These are phyloP conservation scores for Pogoniulus pusillus DNA, from an alignment of 2,797 vertebrate genomes.

Conservation along the genomic window DNA sequence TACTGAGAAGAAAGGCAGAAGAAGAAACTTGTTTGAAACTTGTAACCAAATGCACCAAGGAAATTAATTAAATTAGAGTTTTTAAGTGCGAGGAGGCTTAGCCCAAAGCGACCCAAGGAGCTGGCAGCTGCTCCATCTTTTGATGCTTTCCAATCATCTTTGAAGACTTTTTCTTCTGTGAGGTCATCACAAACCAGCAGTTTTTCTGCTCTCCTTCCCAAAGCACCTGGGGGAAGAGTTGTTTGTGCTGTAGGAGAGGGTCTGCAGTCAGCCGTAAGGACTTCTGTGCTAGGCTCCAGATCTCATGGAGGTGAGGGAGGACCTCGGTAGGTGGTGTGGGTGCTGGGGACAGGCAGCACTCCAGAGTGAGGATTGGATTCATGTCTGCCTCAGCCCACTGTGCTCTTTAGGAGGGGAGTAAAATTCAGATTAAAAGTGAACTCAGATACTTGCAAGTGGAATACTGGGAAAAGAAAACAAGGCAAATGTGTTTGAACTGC, in stretches of 20 bases:
- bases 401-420: not conserved
- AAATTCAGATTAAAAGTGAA: not conserved
- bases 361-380: not conserved
- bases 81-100: conserved; percentile 30
- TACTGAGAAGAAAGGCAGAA: conserved; percentile 13
- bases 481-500: not conserved
- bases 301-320: not conserved
- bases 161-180: not conserved
- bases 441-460: not conserved
- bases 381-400: not conserved
- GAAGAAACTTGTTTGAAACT: conserved; percentile 34
- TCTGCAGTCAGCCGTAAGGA: not conserved
- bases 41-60: conserved; percentile 20
- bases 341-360: not conserved
- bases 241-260: not conserved
- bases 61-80: conserved; percentile 47
- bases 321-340: not conserved
- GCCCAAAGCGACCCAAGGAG: not conserved
- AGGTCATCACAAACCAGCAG: not conserved
- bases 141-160: conserved; percentile 20
- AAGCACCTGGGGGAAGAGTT: not conserved
- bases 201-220: not conserved
- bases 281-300: not conserved
- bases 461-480: not conserved
- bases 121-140: not conserved